Conservation (phyloP, 2,113 vertebrate species). For the Nansenia antarctica region DNA sequence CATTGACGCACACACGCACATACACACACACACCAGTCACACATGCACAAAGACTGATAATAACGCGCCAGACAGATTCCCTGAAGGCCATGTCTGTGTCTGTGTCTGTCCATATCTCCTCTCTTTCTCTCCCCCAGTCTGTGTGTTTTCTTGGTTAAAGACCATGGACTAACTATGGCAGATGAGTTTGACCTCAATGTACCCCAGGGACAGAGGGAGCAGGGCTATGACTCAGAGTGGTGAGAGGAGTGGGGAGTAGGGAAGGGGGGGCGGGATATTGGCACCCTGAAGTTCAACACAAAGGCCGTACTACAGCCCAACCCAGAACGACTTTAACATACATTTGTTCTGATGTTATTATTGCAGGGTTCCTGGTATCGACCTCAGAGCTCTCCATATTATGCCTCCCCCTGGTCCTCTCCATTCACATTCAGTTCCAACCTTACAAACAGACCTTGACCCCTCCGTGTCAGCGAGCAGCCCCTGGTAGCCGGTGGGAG, state of each 20-base stretch:
- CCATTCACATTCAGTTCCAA: slow-evolving; percentile 12
- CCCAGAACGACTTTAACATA: slow-evolving; percentile 23
- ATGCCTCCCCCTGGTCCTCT: neutral
- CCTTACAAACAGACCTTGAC: slow-evolving; percentile 17
- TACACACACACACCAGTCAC: too few relatives aligned
- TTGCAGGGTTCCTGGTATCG: slow-evolving; percentile 25
- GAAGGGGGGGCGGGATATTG: slow-evolving; percentile 16
- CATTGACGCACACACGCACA: too few relatives aligned
- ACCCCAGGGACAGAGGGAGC: slow-evolving; percentile 34
- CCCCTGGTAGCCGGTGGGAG: neutral
- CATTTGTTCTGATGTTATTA: slow-evolving; percentile 15
- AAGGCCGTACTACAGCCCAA: slow-evolving; percentile 9
- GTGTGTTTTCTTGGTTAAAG: neutral
- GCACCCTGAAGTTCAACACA: neutral
- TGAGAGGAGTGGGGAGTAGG: slow-evolving; percentile 7
- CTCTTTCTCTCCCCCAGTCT: neutral
- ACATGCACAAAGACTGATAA: neutral
- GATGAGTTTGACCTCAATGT: slow-evolving; percentile 56
- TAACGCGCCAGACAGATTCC: neutral
- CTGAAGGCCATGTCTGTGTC: too few relatives aligned
- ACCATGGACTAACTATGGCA: slow-evolving; percentile 22
- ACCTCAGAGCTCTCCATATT: slow-evolving; percentile 9
- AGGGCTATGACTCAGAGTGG: slow-evolving; percentile 4
- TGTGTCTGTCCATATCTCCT: neutral
- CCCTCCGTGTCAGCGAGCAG: neutral